Evolutionary conservation across 2,797 vertebrate species (phyloP).

Genomic region (Coregonus suidteri): DNA sequence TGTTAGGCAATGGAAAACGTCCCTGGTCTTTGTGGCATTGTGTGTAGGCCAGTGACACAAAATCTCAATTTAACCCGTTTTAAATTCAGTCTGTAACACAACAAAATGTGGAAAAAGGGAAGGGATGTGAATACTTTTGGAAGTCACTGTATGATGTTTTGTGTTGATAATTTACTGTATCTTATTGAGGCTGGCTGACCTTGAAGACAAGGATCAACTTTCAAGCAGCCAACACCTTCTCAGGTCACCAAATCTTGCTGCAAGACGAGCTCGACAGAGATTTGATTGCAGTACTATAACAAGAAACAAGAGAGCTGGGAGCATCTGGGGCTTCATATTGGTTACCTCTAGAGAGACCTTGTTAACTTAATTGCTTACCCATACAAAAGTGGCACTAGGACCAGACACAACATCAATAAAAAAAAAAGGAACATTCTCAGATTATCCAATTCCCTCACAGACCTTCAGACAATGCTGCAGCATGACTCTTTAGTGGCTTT

Average conservation of each 20-base stretch:
- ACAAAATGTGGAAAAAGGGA: too few relatives aligned
- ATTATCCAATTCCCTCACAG: slow-evolving; percentile 13
- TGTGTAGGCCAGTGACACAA: too few relatives aligned
- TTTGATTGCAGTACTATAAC: slow-evolving; percentile 4
- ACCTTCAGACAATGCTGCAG: background rate
- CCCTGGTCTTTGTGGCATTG: too few relatives aligned
- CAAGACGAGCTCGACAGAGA: slow-evolving; percentile 28
- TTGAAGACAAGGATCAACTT: slow-evolving; percentile 42
- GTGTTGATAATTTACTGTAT: slow-evolving; percentile 10
- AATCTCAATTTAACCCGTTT: too few relatives aligned
- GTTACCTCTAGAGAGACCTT: slow-evolving; percentile 17
- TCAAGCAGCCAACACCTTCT: slow-evolving; percentile 55
- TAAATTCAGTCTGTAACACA: too few relatives aligned
- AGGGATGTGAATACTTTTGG: too few relatives aligned
- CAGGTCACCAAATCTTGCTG: slow-evolving; percentile 45
- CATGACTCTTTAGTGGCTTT: slow-evolving; percentile 1
- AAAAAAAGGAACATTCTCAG: background rate
- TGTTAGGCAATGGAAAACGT: too few relatives aligned
- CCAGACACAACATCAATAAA: background rate
- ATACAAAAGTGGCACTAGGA: slow-evolving; percentile 21
- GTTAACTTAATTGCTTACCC: slow-evolving; percentile 5
- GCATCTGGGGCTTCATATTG: slow-evolving; percentile 10
- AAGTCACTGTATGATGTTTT: too few relatives aligned
- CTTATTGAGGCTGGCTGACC: slow-evolving; percentile 25
- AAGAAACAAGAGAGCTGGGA: background rate